Conservation (phyloP, 2,888 invertebrate species). For the Apotomis capreana region DNA sequence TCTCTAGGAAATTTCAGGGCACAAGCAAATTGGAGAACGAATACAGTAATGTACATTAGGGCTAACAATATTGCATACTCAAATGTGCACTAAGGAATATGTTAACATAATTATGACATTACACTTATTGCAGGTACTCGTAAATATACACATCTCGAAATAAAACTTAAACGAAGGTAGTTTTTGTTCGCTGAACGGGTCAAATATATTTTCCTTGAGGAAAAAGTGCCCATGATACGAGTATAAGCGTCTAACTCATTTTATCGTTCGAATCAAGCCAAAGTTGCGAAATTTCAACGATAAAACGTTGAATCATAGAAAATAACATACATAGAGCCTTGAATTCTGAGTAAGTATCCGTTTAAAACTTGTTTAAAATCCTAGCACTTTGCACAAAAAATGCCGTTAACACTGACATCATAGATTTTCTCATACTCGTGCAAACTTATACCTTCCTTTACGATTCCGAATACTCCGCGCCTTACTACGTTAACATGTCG, state of each 20-base stretch:
- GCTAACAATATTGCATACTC: too few relatives aligned
- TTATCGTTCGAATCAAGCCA: neutral
- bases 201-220: neutral
- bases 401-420: constrained; percentile 34
- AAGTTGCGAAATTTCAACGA: neutral
- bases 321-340: constrained; percentile 3
- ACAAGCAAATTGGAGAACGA: too few relatives aligned
- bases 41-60: too few relatives aligned
- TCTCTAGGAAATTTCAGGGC: too few relatives aligned
- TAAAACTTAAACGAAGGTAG: too few relatives aligned
- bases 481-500: constrained; percentile 11
- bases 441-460: constrained; percentile 19
- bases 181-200: too few relatives aligned
- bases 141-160: too few relatives aligned
- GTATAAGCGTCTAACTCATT: neutral
- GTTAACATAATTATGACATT: too few relatives aligned
- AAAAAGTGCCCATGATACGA: too few relatives aligned
- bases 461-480: neutral
- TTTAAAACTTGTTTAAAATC: constrained; percentile 26
- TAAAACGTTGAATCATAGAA: constrained; percentile 8
- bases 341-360: constrained; percentile 17
- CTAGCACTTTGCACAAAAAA: constrained; percentile 17
- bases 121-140: too few relatives aligned
- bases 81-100: too few relatives aligned
- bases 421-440: constrained; percentile 20